These are phyloP conservation scores for Melanophora roralis DNA, from an alignment of 2,888 invertebrate species.

Conservation along the genomic window DNA sequence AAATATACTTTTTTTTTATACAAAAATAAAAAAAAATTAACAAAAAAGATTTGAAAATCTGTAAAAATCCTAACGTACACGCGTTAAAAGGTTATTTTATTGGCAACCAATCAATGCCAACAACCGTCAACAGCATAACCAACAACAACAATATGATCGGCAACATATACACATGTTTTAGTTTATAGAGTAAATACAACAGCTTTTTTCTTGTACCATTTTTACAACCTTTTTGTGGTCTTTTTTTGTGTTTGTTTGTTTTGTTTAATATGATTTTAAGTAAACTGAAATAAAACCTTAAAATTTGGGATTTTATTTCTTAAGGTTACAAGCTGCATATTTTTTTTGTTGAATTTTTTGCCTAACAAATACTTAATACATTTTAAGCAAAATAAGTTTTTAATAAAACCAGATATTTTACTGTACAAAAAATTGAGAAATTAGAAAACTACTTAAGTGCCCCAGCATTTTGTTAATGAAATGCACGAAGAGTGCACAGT, in stretches of 20 bases:
- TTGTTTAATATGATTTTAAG: neutral
- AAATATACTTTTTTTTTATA: slow-evolving; percentile 4
- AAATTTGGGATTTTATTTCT: too few species aligned
- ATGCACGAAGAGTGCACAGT: too few species aligned
- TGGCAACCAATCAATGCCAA: slow-evolving; percentile 66
- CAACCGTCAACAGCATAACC: slow-evolving; percentile 38
- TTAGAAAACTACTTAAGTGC: too few species aligned
- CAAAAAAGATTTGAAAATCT: slow-evolving; percentile 20
- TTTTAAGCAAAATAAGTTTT: too few species aligned
- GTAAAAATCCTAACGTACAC: slow-evolving; percentile 41
- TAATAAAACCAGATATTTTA: too few species aligned
- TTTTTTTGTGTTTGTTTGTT: neutral
- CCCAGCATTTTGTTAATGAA: too few species aligned
- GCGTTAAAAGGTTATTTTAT: slow-evolving; percentile 65
- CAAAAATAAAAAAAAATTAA: neutral
- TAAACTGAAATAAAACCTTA: neutral
- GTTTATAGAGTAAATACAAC: neutral
- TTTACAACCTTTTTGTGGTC: too few species aligned
- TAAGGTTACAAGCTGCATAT: too few species aligned
- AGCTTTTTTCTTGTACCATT: too few species aligned
- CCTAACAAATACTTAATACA: too few species aligned
- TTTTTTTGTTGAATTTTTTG: too few species aligned
- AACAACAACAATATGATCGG: neutral
- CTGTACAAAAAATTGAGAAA: too few species aligned
- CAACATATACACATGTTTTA: neutral